These are phyloP conservation scores for Ladona fulva DNA, from an alignment of 1,140 invertebrate species.

Conservation along the genomic window DNA sequence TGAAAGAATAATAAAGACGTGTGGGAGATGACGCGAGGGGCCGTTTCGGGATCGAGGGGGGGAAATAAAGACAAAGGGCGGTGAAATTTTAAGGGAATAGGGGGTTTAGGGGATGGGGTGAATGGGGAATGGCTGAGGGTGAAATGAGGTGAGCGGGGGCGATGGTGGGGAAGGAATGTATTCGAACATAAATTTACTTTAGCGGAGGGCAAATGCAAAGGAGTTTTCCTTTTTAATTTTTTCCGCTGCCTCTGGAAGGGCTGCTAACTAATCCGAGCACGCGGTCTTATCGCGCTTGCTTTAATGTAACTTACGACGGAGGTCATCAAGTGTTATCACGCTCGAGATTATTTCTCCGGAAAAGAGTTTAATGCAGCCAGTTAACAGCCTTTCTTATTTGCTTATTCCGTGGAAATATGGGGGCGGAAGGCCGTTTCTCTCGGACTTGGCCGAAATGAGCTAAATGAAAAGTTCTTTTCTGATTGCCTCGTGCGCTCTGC, in stretches of 20 bases:
- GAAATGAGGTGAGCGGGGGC: neutral
- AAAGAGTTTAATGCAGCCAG: neutral
- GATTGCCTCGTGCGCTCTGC: too few relatives aligned
- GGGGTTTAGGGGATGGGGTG: neutral
- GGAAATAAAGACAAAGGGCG: too few relatives aligned
- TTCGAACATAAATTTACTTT: neutral
- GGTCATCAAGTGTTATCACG: neutral
- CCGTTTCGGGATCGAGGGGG: too few relatives aligned
- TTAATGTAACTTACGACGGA: neutral
- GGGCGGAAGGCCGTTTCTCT: neutral
- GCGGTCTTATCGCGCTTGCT: neutral
- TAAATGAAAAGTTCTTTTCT: too few relatives aligned
- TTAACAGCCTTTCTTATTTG: neutral
- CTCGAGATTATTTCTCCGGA: neutral
- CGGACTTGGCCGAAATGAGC: too few relatives aligned
- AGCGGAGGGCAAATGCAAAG: neutral
- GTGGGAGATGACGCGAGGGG: too few relatives aligned
- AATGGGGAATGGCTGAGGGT: neutral
- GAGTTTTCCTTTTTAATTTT: neutral
- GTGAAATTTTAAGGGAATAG: neutral
- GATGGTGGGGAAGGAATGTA: neutral
- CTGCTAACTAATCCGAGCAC: neutral
- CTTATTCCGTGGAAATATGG: neutral
- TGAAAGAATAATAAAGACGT: too few relatives aligned
- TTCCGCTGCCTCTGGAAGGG: neutral